Conservation (phyloP, 2,113 vertebrate genomes). For the Dolichallabes microphthalmus region DNA sequence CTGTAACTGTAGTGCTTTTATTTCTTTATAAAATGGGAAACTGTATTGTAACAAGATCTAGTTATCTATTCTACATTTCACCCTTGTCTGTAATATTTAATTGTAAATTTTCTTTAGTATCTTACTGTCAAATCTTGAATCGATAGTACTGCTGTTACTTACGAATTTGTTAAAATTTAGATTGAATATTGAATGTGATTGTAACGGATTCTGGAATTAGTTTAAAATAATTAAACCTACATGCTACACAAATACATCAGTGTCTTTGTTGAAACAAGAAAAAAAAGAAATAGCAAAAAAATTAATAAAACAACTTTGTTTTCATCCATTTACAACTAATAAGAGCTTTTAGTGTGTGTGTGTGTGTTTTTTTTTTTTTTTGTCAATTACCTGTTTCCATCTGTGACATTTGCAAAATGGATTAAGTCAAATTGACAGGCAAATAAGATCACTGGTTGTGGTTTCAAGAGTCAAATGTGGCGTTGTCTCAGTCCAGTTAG, state of each 20-base stretch:
- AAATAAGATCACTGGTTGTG: background rate
- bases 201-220: background rate
- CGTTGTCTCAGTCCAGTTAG: background rate
- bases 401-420: background rate
- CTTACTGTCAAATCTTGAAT: background rate
- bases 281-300: background rate
- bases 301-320: background rate
- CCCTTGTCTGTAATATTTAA: background rate
- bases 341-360: background rate
- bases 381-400: background rate
- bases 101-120: background rate
- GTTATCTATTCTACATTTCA: background rate
- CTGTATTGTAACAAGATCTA: background rate
- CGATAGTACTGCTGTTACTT: background rate
- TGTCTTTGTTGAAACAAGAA: background rate
- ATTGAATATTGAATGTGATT: background rate
- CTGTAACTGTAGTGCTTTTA: background rate
- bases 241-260: background rate
- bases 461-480: background rate
- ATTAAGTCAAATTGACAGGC: background rate
- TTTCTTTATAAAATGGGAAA: background rate
- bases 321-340: background rate
- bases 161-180: background rate
- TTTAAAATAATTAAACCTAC: background rate
- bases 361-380: background rate